Evolutionary conservation across 2,888 invertebrate species (phyloP), one percentile per base, ranked within the genome.

Genomic region (Megaustenia siamemsis): DNA sequence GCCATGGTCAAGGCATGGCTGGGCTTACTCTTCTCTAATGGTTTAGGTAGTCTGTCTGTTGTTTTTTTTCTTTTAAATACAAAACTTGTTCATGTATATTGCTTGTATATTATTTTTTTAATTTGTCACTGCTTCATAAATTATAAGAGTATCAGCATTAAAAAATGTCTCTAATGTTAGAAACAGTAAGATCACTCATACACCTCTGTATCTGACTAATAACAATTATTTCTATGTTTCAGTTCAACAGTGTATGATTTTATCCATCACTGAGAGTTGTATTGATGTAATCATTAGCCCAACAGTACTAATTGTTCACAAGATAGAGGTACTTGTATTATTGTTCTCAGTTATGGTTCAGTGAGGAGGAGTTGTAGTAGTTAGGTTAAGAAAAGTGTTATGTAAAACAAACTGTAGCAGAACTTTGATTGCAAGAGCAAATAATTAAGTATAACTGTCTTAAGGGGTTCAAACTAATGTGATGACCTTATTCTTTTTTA

Each of bases 251-350:
- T 77, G 71, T 66, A n/a, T 87, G 15, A 68, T 87, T 35, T 66
- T 75, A 28, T 71, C 66, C 28, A 40, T 84, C 32, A 80, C 71
- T 24, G 83, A 77, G 28, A 77, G 45, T 68, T 86, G 73, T 45
- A 49, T 88, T 53, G 84, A 87, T 45, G 35, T 88, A 5, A 28
- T 87, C 15, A 73, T 84, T 21, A 84, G 73, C 63, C 53, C 82
- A 45, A 60, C 60, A 45, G 82, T 85, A 35, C 35, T 80, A 35
- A 82, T 87, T 28, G 60, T 82, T 18, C 80, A 84, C 28, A 88
- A 86, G 85, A 84, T 86, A 68, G 88, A 88, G 83, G 88, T 87
- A 83, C 63, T 77, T 73, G 1, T 24, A 32, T 32, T 15, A 35
- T n/a, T 32, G 28, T 10, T 28, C 12, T 35, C n/a, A n/a, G n/a